Conservation (phyloP, 2,888 invertebrate species). For the Xylota sylvarum region DNA sequence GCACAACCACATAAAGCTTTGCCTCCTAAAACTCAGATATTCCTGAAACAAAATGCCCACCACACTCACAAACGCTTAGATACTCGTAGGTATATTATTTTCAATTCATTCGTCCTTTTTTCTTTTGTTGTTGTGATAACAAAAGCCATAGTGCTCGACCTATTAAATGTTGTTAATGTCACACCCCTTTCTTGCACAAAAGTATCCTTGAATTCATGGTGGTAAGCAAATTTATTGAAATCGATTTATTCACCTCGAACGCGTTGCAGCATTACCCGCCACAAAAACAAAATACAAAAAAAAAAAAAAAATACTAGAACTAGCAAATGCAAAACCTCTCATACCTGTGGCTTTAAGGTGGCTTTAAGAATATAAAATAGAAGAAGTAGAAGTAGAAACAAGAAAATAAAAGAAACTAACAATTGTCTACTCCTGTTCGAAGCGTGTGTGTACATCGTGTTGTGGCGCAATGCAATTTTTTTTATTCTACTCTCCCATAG, state of each 20-base stretch:
- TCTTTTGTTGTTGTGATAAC: background rate
- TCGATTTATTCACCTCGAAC: slow-evolving; percentile 74
- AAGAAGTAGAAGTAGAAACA: background rate
- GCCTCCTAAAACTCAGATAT: background rate
- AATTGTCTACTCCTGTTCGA: slow-evolving; percentile 12
- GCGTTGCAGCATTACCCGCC: slow-evolving; percentile 19
- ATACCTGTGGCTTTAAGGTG: slow-evolving; percentile 41
- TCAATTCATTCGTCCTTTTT: background rate
- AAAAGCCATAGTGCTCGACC: slow-evolving; percentile 67
- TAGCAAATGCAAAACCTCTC: slow-evolving; percentile 4
- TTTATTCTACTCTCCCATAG: slow-evolving; percentile 1
- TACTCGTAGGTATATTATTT: background rate
- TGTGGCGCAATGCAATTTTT: slow-evolving; percentile 50
- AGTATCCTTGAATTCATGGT: slow-evolving; percentile 65
- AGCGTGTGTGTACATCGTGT: background rate
- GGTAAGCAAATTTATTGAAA: slow-evolving; percentile 71
- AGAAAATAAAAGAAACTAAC: slow-evolving; percentile 9
- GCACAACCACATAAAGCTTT: too few relatives aligned
- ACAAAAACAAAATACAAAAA: background rate
- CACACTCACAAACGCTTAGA: background rate
- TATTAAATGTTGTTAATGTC: slow-evolving; percentile 64
- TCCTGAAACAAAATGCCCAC: background rate
- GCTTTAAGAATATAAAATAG: slow-evolving; percentile 26
- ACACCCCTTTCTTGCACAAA: slow-evolving; percentile 41
- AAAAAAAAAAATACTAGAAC: background rate